A percentile compares a stretch with the other conserved stretches of the same genome.
phyloP scores from a whole-genome alignment of 2,797 vertebrate species.

The Galaxias olidus region DNA sequence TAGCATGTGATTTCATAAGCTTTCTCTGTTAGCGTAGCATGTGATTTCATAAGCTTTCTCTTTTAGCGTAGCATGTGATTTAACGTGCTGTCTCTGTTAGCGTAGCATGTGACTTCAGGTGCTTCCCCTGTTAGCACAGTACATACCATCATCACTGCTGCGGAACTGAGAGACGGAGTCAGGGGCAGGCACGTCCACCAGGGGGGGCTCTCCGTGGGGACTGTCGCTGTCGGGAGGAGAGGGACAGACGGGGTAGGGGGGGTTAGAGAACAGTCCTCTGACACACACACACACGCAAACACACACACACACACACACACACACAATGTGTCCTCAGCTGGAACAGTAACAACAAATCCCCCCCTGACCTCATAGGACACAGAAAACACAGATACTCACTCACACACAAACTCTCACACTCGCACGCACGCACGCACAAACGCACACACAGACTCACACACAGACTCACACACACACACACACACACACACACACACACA shows the following conservation, averaged over 20 bases:
- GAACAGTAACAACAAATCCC: too few relatives aligned
- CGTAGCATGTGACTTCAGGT: slow-evolving; percentile 1
- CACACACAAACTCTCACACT: too few relatives aligned
- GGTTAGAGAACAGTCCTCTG: neutral
- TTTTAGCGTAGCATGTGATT: neutral
- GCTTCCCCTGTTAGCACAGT: slow-evolving; percentile 1
- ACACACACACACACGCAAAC: neutral
- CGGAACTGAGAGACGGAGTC: slow-evolving; percentile 83
- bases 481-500: neutral
- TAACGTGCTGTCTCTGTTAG: neutral
- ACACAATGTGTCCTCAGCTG: neutral
- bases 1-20: too few relatives aligned
- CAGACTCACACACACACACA: slow-evolving; percentile 1
- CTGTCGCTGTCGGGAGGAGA: slow-evolving; percentile 82
- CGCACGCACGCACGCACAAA: too few relatives aligned
- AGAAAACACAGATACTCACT: slow-evolving; percentile 1
- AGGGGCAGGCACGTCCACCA: slow-evolving; percentile 85
- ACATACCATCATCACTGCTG: slow-evolving; percentile 91
- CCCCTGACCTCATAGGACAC: too few relatives aligned
- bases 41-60: slow-evolving; percentile 9
- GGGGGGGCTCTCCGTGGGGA: slow-evolving; percentile 89
- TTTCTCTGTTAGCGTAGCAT: neutral
- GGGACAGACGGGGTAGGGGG: slow-evolving; percentile 6
- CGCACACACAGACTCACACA: neutral
- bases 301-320: neutral